Base-by-base conservation (phyloP, 2,797 vertebrate species). In the Lepus townsendii region DNA sequence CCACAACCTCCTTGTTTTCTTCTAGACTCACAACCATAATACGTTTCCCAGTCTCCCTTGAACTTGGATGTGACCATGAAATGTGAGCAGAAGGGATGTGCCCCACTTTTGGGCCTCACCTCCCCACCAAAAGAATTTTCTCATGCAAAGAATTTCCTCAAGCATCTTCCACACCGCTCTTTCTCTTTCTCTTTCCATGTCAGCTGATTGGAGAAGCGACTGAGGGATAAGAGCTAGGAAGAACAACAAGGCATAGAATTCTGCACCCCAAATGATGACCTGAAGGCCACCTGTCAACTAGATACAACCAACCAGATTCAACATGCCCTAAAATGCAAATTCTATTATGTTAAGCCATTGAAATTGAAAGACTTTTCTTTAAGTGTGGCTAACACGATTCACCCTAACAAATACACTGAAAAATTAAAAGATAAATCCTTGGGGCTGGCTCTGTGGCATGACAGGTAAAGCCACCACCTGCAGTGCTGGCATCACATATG, bases 241-340 rank as follows among this genome's bases (percentile, higher is more conserved):
- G 11, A n/a, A 9, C 13, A 35, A 27, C 27, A 65, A 66, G n/a
- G 19, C 0, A 0, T 19, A 62, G 47, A 7, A n/a, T n/a, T 12
- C 30, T 10, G 2, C 12, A 68, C 16, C 17, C 52, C 72, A 50
- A 83, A 73, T 2, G 17, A 60, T 50, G 16, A 68, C 4, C 0
- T 30, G 6, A 13, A 83, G 77, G 60, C 19, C 3, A 12, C 10
- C 50, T 54, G 14, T 19, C 71, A 54, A 4, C 27, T 14, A 73
- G 30, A 68, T 22, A 90, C 9, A 82, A 2, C 32, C 63, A 26
- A 52, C 7, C 0, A 2, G 27, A 68, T 7, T n/a, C 27, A 19
- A 57, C 30, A 5, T 30, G 52, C 26, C 12, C 24, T 7, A 35
- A 47, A 84, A 72, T 17, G 60, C 57, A 83, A 77, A 52, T 17